Conservation (phyloP, 1,140 invertebrate species). For the Meloidogyne exigua region DNA sequence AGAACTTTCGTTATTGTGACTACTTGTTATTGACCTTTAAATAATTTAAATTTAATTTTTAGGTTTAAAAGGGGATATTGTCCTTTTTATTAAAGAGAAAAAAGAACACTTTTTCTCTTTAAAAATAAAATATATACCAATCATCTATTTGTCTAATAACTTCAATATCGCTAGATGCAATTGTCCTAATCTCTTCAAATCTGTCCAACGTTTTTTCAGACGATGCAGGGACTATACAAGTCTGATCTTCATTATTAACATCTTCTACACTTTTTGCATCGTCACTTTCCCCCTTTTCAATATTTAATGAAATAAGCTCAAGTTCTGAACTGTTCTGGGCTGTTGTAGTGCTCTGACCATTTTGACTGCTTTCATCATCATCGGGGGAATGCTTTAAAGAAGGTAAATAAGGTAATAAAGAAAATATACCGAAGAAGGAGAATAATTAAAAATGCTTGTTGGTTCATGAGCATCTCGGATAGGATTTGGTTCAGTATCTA, state of each 20-base stretch:
- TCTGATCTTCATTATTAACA: neutral
- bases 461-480: slow-evolving; percentile 54
- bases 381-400: slow-evolving; percentile 43
- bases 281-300: slow-evolving; percentile 27
- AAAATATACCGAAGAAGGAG: slow-evolving; percentile 42
- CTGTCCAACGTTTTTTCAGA: slow-evolving; percentile 24
- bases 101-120: too few relatives aligned
- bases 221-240: slow-evolving; percentile 1
- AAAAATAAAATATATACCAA: slow-evolving; percentile 31
- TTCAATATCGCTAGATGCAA: slow-evolving; percentile 54
- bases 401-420: neutral
- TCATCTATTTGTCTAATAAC: slow-evolving; percentile 50
- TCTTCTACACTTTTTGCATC: slow-evolving; percentile 14
- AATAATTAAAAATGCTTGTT: slow-evolving; percentile 42
- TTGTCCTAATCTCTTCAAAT: slow-evolving; percentile 43
- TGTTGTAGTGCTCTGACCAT: slow-evolving; percentile 11
- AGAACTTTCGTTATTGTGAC: slow-evolving; percentile 33
- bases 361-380: slow-evolving; percentile 44
- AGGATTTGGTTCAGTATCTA: slow-evolving; percentile 53
- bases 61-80: too few relatives aligned
- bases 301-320: slow-evolving; percentile 20
- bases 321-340: slow-evolving; percentile 26
- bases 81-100: too few relatives aligned
- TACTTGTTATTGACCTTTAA: slow-evolving; percentile 54
- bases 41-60: too few relatives aligned